phyloP scores from a whole-genome alignment of 2,797 vertebrate genomes.

The Buphagus erythrorhynchus region DNA sequence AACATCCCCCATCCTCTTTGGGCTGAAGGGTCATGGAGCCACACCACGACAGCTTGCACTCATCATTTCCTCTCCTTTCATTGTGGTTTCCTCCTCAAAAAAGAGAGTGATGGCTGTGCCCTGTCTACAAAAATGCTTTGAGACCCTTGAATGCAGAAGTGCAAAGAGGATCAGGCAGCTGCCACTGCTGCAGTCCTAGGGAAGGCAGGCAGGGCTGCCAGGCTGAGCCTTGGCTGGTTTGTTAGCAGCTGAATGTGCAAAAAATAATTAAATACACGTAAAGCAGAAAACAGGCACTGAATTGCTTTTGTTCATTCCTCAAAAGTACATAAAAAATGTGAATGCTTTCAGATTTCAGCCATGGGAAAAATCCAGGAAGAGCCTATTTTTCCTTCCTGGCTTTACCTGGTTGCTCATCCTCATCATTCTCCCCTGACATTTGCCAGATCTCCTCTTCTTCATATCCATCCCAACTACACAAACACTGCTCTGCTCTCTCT shows the following conservation, averaged over 20 bases:
- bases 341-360: background rate
- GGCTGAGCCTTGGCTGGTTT: background rate
- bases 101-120: background rate
- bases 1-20: background rate
- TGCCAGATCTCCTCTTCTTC: background rate
- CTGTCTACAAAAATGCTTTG: background rate
- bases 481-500: background rate
- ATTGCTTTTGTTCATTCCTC: background rate
- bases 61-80: background rate
- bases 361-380: background rate
- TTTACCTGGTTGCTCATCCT: background rate
- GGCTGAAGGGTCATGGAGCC: background rate
- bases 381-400: background rate
- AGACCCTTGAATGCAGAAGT: background rate
- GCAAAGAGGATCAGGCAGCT: background rate
- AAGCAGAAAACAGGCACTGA: background rate
- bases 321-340: background rate
- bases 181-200: background rate
- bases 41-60: rapidly evolving
- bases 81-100: background rate
- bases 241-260: background rate
- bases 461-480: background rate
- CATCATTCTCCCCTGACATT: background rate
- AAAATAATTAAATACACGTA: background rate
- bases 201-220: background rate